Conservation (phyloP, 2,113 vertebrate genomes). For the Thryonomys swinderianus region DNA sequence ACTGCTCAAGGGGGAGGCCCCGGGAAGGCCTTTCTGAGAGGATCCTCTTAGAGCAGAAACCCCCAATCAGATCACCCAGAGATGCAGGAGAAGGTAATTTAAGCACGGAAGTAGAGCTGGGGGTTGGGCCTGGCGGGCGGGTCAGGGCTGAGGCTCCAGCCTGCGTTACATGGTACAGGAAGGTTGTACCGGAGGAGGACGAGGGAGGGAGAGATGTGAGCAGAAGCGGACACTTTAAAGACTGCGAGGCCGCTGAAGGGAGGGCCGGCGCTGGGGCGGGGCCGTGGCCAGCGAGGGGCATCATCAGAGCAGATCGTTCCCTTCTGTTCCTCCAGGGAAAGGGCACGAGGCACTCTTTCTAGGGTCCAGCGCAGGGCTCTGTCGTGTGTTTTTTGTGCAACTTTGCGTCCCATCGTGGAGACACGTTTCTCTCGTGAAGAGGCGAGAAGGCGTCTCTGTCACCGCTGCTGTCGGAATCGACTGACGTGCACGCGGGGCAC, state of each 20-base stretch:
- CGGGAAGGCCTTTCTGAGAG: background rate
- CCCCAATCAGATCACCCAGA: background rate
- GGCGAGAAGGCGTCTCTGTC: background rate
- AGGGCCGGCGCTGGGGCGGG: background rate
- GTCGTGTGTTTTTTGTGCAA: background rate
- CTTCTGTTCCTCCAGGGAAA: background rate
- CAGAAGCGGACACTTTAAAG: background rate
- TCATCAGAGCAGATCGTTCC: too few species aligned
- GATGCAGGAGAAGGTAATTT: background rate
- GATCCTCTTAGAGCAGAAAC: background rate
- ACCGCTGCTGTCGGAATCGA: background rate
- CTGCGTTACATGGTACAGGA: background rate
- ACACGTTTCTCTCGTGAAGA: background rate
- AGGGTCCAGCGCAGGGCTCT: background rate
- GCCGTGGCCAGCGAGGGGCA: too few species aligned
- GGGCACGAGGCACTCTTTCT: background rate
- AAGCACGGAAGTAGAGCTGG: background rate
- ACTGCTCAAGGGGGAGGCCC: fast-evolving
- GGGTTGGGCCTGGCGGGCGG: too few species aligned
- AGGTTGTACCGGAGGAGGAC: background rate
- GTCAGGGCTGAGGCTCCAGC: background rate
- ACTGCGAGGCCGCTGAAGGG: background rate
- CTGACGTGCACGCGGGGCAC: background rate
- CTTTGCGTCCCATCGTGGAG: background rate
- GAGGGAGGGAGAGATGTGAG: background rate